These are phyloP conservation scores for Neosilurus mollespiculum DNA, from an alignment of 2,797 vertebrate genomes.

Conservation along the genomic window DNA sequence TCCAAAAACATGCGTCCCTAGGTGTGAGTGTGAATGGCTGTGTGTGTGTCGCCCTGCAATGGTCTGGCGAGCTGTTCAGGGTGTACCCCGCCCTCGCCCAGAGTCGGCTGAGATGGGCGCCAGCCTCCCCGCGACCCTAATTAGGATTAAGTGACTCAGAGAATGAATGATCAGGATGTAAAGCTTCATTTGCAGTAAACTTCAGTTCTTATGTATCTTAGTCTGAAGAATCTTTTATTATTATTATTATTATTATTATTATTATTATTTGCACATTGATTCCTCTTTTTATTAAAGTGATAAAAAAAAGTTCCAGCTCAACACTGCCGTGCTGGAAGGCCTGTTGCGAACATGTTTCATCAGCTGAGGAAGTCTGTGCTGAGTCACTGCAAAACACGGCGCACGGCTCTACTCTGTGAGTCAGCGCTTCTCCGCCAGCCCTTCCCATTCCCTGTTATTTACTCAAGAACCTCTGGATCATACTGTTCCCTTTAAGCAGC, in stretches of 20 bases:
- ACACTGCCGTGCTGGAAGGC: conserved; percentile 26
- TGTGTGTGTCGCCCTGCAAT: too few species aligned
- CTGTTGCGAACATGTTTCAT: conserved; percentile 36
- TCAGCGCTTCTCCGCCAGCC: conserved; percentile 32
- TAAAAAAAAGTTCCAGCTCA: conserved; percentile 21
- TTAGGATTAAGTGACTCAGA: too few species aligned
- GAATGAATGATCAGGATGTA: background rate
- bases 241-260: background rate
- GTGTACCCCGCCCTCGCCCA: too few species aligned
- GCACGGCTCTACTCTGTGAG: conserved; percentile 18
- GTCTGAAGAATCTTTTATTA: background rate
- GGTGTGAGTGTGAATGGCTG: too few species aligned
- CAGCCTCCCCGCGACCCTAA: too few species aligned
- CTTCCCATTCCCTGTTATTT: conserved; percentile 21
- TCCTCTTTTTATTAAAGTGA: background rate
- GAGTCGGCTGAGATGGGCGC: too few species aligned
- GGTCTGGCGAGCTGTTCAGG: too few species aligned
- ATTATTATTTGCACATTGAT: background rate
- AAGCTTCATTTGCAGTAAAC: background rate
- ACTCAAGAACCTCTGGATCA: conserved; percentile 18
- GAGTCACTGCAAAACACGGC: conserved; percentile 47
- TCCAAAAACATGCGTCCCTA: too few species aligned
- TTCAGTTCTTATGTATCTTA: background rate
- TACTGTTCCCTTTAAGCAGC: conserved; percentile 8
- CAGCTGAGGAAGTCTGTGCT: conserved; percentile 42